Evolutionary conservation across 2,113 vertebrate species (phyloP).

Genomic region (Corythoichthys intestinalis): DNA sequence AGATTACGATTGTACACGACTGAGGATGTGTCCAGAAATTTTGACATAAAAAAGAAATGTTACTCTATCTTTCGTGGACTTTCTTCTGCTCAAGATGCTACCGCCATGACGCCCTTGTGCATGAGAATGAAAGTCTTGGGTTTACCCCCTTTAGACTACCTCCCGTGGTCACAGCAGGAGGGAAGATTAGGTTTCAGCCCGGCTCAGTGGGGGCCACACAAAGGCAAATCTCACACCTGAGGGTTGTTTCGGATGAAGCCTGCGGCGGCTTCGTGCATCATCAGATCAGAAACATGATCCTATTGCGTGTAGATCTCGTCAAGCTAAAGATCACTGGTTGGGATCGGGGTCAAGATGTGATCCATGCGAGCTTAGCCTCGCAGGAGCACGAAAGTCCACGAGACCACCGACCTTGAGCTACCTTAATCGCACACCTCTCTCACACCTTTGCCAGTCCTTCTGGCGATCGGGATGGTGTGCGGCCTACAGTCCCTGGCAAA

Average conservation of each 20-base stretch:
- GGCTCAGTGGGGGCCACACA: slow-evolving; percentile 42
- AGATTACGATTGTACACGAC: too few species aligned
- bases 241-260: slow-evolving; percentile 10
- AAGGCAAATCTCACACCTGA: slow-evolving; percentile 18
- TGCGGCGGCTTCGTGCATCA: slow-evolving; percentile 16
- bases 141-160: slow-evolving; percentile 65
- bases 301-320: slow-evolving; percentile 7
- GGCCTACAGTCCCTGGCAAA: too few species aligned
- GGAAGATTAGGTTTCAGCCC: slow-evolving; percentile 65
- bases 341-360: slow-evolving; percentile 26
- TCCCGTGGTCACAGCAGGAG: slow-evolving; percentile 68
- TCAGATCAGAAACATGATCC: slow-evolving; percentile 7
- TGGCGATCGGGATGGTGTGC: not conserved
- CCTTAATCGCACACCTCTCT: slow-evolving; percentile 22
- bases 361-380: slow-evolving; percentile 31
- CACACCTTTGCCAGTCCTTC: slow-evolving; percentile 3
- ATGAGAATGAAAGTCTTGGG: slow-evolving; percentile 34
- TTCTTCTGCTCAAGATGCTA: not conserved
- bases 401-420: slow-evolving; percentile 27
- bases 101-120: slow-evolving; percentile 10
- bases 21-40: too few species aligned
- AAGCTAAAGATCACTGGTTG: slow-evolving; percentile 33
- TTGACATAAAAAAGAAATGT: too few species aligned
- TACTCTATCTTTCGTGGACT: not conserved
- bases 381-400: slow-evolving; percentile 27